phyloP scores from a whole-genome alignment of 1,140 invertebrate species.

The Heliconius congener region DNA sequence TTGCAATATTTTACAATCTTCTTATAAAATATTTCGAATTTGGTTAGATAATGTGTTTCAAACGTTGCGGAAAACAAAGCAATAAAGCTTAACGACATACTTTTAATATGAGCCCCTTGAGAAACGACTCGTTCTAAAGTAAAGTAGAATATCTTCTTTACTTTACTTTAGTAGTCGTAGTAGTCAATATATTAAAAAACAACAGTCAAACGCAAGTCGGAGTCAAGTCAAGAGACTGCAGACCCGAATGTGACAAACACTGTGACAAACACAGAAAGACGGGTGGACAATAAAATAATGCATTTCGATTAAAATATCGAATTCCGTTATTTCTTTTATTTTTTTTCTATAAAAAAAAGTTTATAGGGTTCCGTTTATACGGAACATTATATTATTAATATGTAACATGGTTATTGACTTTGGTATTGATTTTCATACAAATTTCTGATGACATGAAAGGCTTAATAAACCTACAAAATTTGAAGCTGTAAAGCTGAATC shows the following conservation, averaged over 20 bases:
- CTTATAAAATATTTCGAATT: neutral
- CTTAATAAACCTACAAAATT: neutral
- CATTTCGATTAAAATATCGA: too few relatives aligned
- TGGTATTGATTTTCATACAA: neutral
- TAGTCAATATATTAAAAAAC: neutral
- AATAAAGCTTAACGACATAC: slow-evolving; percentile 5
- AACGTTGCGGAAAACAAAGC: neutral
- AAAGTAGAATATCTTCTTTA: neutral
- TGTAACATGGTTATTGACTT: neutral
- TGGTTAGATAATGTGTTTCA: neutral
- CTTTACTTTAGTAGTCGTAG: too few relatives aligned
- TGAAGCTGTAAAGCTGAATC: neutral
- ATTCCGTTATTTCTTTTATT: too few relatives aligned
- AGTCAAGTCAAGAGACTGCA: too few relatives aligned
- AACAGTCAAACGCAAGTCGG: neutral
- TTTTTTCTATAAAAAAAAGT: too few relatives aligned
- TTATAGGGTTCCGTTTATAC: too few relatives aligned
- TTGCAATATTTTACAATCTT: neutral
- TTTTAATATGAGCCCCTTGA: neutral
- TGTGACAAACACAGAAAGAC: too few relatives aligned
- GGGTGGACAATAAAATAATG: too few relatives aligned
- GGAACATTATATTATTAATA: too few relatives aligned
- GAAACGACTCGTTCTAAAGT: neutral
- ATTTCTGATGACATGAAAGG: neutral
- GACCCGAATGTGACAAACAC: too few relatives aligned